Conservation (phyloP, 2,113 vertebrate species). For the Malurus cyaneus region DNA sequence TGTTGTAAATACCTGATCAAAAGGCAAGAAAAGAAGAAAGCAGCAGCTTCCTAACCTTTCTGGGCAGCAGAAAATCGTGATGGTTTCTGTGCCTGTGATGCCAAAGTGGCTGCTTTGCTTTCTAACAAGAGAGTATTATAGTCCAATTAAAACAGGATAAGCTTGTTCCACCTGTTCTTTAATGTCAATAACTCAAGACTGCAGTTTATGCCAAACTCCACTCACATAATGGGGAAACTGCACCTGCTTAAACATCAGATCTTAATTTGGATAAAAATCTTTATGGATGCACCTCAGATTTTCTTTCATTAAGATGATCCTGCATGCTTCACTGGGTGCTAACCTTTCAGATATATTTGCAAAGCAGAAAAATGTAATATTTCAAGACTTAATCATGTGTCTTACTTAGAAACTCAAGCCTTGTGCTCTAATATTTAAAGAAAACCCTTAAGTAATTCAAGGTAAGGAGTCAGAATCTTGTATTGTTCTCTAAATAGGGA, state of each 20-base stretch:
- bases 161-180: conserved; percentile 53
- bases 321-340: not conserved
- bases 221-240: not conserved
- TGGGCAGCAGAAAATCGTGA: conserved; percentile 4
- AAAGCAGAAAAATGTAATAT: conserved; percentile 46
- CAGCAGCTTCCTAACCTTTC: not conserved
- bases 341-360: conserved; percentile 31
- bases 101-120: conserved; percentile 43
- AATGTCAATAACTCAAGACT: conserved; percentile 19
- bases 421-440: conserved; percentile 59
- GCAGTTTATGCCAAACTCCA: conserved; percentile 1
- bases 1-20: conserved; percentile 20
- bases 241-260: conserved; percentile 26
- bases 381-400: conserved; percentile 24
- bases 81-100: conserved; percentile 36
- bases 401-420: conserved; percentile 33
- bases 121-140: conserved; percentile 57
- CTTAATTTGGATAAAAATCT: not conserved
- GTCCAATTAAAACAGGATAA: conserved; percentile 65
- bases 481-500: conserved; percentile 40
- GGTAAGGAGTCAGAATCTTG: conserved; percentile 52
- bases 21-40: not conserved
- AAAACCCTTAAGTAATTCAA: conserved; percentile 64
- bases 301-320: not conserved
- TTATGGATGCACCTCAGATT: not conserved